Conservation (phyloP, 1,140 invertebrate species). For the Drosophila neocordata region DNA sequence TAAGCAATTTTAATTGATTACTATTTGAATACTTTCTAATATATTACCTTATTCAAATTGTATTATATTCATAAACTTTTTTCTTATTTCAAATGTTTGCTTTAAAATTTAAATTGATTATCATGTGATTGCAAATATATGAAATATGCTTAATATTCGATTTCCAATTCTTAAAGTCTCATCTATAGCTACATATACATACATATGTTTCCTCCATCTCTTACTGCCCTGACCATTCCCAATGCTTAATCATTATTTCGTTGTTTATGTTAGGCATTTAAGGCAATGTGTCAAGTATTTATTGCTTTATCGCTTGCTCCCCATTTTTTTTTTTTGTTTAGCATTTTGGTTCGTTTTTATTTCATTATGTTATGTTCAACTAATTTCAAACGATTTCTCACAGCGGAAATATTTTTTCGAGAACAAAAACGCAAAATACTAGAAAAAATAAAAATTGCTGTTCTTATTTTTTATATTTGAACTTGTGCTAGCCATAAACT, state of each 20-base stretch:
- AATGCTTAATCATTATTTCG: constrained; percentile 19
- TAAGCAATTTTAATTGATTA: no score
- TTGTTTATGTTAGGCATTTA: constrained; percentile 46
- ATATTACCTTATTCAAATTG: no score
- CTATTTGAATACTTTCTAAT: no score
- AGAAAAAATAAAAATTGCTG: constrained; percentile 30
- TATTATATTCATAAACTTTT: no score
- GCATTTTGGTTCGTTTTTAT: neutral
- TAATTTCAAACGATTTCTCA: constrained; percentile 73
- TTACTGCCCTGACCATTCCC: neutral
- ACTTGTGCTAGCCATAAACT: constrained; percentile 35
- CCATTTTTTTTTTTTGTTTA: no score
- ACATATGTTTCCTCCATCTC: neutral
- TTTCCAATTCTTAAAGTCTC: neutral
- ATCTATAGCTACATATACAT: neutral
- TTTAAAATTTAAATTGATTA: neutral
- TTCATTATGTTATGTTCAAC: constrained; percentile 61
- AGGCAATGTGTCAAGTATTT: constrained; percentile 62
- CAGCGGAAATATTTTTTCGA: constrained; percentile 44
- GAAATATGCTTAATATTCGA: neutral
- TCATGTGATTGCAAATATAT: neutral
- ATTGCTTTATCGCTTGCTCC: constrained; percentile 57
- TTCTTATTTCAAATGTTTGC: neutral
- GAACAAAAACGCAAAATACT: constrained; percentile 26
- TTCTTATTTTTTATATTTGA: constrained; percentile 14